Evolutionary conservation across 37 sponge, comb jelly and placozoan species (phyloP), one percentile per base, ranked within the genome.

Genomic region (Cladorhizidae sp.): DNA sequence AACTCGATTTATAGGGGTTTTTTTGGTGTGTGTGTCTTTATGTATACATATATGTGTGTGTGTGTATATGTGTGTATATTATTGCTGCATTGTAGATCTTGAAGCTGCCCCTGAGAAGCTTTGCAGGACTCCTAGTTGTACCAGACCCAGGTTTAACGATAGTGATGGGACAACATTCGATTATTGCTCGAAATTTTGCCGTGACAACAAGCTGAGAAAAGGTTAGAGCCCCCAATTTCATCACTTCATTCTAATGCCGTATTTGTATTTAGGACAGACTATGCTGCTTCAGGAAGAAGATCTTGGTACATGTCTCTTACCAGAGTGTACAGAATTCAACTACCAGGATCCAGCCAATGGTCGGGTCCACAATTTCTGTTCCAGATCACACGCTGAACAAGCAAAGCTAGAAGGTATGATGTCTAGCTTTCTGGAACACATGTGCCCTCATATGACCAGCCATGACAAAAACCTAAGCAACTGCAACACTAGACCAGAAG

Each of bases 331-430:
- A 20, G 38, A 71, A 3, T 84, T 56, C 38, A 78, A 52, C 33
- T 84, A 75, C 58, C 29, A 55, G 38, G 92, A 87, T 40, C 67
- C 71, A n/a, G 74, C 71, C 6, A 85, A 79, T 35, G 88, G 85
- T 1, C 63, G 70, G 38, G 40, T 84, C 31, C 80, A 87, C 40
- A 77, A 83, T 28, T 92, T 39, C 54, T 92, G 92, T 83, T 78
- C 83, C 54, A 83, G 79, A 72, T 67, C 75, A 0, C 91, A 91
- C 68, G 91, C 86, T 20, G 25, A 0, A 21, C 67, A 41, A 41
- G 85, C 85, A 12, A 54, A 11, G 14, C 3, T 25, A 15, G 39
- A 29, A 69, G 77, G 85, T 70, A 42, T 28, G 74, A 20, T 15
- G 15, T 63, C 20, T 76, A 58, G 9, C 9, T 45, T 45, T 9